Base-by-base conservation (phyloP, 2,113 vertebrate species). In the Paramormyrops kingsleyae region DNA sequence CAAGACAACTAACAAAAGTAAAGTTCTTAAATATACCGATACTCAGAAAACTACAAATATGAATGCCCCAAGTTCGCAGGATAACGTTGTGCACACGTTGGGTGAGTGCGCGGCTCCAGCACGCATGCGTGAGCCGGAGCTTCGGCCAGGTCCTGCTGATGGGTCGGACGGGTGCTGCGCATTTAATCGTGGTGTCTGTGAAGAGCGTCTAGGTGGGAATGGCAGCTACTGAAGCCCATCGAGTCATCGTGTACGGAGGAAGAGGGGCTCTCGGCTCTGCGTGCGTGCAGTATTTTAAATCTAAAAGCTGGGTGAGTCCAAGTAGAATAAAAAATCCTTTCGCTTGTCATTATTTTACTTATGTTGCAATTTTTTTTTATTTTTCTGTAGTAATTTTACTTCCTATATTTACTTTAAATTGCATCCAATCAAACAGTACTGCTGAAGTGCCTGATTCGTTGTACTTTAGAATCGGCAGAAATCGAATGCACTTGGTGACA, bases 191-290 rank as follows among this genome's bases (percentile, higher is more conserved):
- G 15, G 3, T 39, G 17, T 52, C n/a, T 19, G n/a, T 31, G 15
- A 50, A 35, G 31, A 6, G 85, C 0, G n/a, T 84, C 3, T 49
- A n/a, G 24, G 24, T 27, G 19, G 85, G 56, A 42, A 93, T 93
- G 44, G 95, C 94, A 59, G 94, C 92, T 0, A 91, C 92, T 0
- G 96, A 93, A 83, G 95, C 91, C 2, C 95, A 92, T 35, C 92
- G 93, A 91, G 96, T 96, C 62, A 92, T 97, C 91, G 95, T 97
- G 86, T 97, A 97, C 80, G 97, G 97, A 1, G 97, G 97, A 46
- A 91, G 95, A 42, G 97, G 97, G 0, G 97, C 96, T 0, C 93
- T 97, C 91, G 97, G 97, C 0, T 94, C 96, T 5, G 93, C 92
- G 21, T 97, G 97, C 90, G 97, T 97, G 89, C 94, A 93, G 13